Percentiles rank a stretch among this genome's conserved stretches.
phyloP scores from a whole-genome alignment of 2,888 invertebrate genomes.

The Phymatocera aterrima region DNA sequence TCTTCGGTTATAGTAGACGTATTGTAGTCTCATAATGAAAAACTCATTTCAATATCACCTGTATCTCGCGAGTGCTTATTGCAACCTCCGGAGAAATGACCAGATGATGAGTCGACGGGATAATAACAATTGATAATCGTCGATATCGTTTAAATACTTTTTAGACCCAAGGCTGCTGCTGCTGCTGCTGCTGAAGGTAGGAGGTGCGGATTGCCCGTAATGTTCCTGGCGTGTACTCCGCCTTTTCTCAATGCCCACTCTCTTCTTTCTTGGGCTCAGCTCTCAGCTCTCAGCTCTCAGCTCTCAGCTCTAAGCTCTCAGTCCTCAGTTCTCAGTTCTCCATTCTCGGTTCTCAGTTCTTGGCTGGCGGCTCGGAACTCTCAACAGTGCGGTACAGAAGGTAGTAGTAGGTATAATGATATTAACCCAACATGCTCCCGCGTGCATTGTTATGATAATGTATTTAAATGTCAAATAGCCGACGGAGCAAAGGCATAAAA shows the following conservation, averaged over 20 bases:
- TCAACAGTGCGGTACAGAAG: slow-evolving; percentile 17
- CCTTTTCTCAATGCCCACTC: slow-evolving; percentile 13
- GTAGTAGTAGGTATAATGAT: slow-evolving; percentile 61
- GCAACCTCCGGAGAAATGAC: not conserved
- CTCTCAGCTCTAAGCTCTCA: slow-evolving; percentile 18
- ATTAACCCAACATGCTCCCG: slow-evolving; percentile 69
- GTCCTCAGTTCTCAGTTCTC: not conserved
- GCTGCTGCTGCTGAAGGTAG: no score
- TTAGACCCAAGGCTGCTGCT: slow-evolving; percentile 7
- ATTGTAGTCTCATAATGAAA: not conserved
- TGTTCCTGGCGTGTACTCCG: slow-evolving; percentile 35
- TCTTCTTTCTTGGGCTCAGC: not conserved
- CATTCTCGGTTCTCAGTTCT: slow-evolving; percentile 16
- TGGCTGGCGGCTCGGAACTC: slow-evolving; percentile 24
- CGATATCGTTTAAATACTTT: not conserved
- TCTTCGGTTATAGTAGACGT: not conserved
- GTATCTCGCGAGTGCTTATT: no score
- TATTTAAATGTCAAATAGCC: slow-evolving; percentile 68
- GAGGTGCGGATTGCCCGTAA: not conserved
- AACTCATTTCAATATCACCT: no score
- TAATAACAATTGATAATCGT: not conserved
- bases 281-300: slow-evolving; percentile 15
- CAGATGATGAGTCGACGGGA: not conserved
- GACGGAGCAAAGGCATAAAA: not conserved
- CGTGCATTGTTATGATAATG: slow-evolving; percentile 71